A percentile compares a stretch with the other conserved stretches of the same genome.
phyloP scores from a whole-genome alignment of 2,888 invertebrate genomes.

The Myopa testacea region DNA sequence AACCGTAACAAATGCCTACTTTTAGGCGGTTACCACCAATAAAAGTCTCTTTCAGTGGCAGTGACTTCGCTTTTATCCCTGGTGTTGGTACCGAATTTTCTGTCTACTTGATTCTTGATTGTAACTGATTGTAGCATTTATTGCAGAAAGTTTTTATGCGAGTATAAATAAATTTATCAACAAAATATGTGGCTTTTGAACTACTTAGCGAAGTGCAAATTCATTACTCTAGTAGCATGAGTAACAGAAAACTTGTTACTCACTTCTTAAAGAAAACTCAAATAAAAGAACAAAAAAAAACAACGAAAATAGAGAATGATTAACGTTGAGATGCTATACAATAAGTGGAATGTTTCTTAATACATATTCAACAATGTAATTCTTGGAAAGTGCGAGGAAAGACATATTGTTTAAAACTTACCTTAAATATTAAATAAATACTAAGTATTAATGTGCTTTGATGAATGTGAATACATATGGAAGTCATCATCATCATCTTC shows the following conservation, averaged over 20 bases:
- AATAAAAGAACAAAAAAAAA: too few relatives aligned
- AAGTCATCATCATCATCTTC: too few relatives aligned
- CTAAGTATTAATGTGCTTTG: neutral
- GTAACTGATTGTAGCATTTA: neutral
- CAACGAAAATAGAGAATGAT: too few relatives aligned
- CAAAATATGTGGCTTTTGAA: neutral
- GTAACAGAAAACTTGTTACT: too few relatives aligned
- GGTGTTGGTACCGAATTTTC: neutral
- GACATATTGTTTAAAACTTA: too few relatives aligned
- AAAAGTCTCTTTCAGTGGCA: neutral
- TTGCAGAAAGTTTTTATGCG: neutral
- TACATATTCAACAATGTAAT: too few relatives aligned
- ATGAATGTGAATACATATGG: neutral
- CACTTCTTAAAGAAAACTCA: too few relatives aligned
- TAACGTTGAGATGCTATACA: too few relatives aligned
- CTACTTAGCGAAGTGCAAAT: neutral
- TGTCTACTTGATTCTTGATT: neutral
- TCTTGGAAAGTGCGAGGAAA: too few relatives aligned
- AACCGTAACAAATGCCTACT: neutral
- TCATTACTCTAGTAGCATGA: neutral
- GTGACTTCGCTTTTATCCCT: neutral
- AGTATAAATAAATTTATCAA: neutral
- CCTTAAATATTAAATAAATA: too few relatives aligned
- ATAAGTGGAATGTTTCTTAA: too few relatives aligned
- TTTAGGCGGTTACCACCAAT: neutral